Percentiles rank a stretch among this genome's conserved stretches.
Conservation (phyloP, 2,888 invertebrate species). For the Lasioglossum malachurum region DNA sequence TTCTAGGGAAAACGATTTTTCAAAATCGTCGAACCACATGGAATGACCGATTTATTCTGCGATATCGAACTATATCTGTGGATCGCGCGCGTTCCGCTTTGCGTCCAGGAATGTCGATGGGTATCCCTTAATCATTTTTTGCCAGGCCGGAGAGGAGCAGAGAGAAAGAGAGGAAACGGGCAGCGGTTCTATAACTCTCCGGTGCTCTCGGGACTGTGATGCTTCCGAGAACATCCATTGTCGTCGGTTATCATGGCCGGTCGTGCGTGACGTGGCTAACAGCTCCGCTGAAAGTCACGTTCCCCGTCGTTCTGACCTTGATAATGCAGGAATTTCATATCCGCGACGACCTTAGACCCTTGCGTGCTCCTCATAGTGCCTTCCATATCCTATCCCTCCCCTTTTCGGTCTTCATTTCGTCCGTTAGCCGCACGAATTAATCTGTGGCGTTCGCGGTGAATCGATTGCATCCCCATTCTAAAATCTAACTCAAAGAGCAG, state of each 20-base stretch:
- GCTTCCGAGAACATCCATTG: slow-evolving; percentile 73
- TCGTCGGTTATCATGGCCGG: slow-evolving; percentile 70
- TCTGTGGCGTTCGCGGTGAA: neutral
- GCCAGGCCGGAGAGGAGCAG: slow-evolving; percentile 32
- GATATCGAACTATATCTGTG: slow-evolving; percentile 61
- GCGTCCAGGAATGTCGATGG: slow-evolving; percentile 60
- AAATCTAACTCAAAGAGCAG: neutral
- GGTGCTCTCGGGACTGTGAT: slow-evolving; percentile 57
- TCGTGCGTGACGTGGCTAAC: slow-evolving; percentile 71
- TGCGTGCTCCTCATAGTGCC: neutral
- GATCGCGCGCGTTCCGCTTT: slow-evolving; percentile 44
- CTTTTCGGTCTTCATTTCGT: neutral
- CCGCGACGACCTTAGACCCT: slow-evolving; percentile 40
- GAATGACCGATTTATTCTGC: slow-evolving; percentile 60
- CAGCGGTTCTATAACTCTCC: slow-evolving; percentile 19
- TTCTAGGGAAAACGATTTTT: neutral
- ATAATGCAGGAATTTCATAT: slow-evolving; percentile 67
- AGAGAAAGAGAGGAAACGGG: slow-evolving; percentile 33
- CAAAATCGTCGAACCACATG: neutral
- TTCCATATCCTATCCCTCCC: neutral
- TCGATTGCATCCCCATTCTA: neutral
- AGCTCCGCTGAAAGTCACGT: slow-evolving; percentile 69
- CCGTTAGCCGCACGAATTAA: neutral
- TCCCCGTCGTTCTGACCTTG: slow-evolving; percentile 67
- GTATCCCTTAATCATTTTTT: slow-evolving; percentile 68